Base-by-base conservation (phyloP, 2,888 invertebrate species). In the Rhynchonema sp. region DNA sequence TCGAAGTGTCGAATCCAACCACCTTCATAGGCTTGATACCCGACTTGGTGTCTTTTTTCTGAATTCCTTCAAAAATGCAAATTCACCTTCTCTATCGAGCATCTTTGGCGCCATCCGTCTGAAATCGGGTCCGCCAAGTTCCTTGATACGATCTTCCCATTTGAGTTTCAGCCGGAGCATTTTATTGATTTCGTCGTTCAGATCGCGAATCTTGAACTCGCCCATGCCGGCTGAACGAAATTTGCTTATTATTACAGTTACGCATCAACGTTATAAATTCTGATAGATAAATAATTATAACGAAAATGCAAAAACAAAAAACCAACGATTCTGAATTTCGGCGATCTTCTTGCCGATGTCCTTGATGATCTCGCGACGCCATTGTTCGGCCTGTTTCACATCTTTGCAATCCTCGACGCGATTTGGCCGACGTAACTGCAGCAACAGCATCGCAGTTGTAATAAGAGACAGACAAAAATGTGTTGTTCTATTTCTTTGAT, bases 111-210 rank as follows among this genome's bases (percentile, higher is more conserved):
- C 69, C 54, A 66, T 66, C 60, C 66, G 64, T 67, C 71, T 73
- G 64, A 76, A 77, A 76, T 98, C 94, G 0, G 90, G 87, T 0
- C 98, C 98, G 1, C 94, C 94, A 1, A 99, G 78, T 62, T 90
- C 84, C 66, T 86, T 84, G 65, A 99, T 96, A 73, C 94, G 86
- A 59, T 86, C 85, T 73, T 99, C 98, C 98, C 98, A 99, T 61
- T 77, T 75, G 29, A 75, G 70, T 65, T 79, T 79, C 72, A 96
- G 91, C 56, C 94, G 79, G 62, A 99, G 79, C 64, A 96, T 74
- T 76, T 98, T 96, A 76, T 99, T 99, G 66, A 99, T 99, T 76
- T 99, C 96, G 77, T 99, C 98, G 74, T 99, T 99, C 27, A 99
- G 78, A 74, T 99, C 98, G 23, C 98, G 81, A 64, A 99, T 87